These are phyloP conservation scores for Pteromalus puparum DNA, from an alignment of 1,140 invertebrate genomes.

Conservation along the genomic window DNA sequence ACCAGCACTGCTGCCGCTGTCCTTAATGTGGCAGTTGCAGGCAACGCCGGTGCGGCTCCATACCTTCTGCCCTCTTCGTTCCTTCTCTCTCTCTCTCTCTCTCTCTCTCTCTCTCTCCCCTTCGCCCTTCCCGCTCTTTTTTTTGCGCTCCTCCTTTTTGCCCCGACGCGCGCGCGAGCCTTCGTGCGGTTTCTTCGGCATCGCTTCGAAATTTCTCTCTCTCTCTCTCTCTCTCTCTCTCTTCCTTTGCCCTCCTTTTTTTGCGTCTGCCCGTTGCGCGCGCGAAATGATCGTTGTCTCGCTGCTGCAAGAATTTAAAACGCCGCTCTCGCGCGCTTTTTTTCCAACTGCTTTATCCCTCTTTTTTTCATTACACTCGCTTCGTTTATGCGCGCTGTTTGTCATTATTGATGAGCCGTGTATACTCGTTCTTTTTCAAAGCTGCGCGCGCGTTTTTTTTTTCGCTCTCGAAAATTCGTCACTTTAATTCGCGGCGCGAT, in stretches of 20 bases:
- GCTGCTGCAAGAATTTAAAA: slow-evolving; percentile 46
- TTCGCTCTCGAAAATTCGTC: neutral
- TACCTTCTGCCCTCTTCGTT: neutral
- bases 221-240: slow-evolving; percentile 10
- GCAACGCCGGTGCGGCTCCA: neutral
- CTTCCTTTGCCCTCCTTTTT: neutral
- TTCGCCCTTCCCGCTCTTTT: neutral
- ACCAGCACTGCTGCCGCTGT: neutral
- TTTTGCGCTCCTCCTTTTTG: neutral
- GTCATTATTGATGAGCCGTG: slow-evolving; percentile 46
- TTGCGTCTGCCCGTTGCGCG: slow-evolving; percentile 3
- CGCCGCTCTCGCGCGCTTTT: slow-evolving; percentile 30
- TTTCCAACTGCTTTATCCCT: neutral
- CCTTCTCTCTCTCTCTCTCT: neutral
- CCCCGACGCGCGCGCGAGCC: neutral
- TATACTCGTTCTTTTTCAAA: neutral
- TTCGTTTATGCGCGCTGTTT: slow-evolving; percentile 26
- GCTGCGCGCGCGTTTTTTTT: neutral
- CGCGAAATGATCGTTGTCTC: slow-evolving; percentile 47
- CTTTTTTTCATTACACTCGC: neutral
- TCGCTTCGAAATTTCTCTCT: neutral
- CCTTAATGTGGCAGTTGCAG: slow-evolving; percentile 3
- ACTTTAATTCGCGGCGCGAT: neutral
- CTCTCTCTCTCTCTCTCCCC: neutral
- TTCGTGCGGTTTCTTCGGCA: slow-evolving; percentile 2